A percentile compares a stretch with the other conserved stretches of the same genome.
These are phyloP conservation scores for Pangasius krempfi DNA, from an alignment of 2,797 vertebrate species.

Conservation along the genomic window DNA sequence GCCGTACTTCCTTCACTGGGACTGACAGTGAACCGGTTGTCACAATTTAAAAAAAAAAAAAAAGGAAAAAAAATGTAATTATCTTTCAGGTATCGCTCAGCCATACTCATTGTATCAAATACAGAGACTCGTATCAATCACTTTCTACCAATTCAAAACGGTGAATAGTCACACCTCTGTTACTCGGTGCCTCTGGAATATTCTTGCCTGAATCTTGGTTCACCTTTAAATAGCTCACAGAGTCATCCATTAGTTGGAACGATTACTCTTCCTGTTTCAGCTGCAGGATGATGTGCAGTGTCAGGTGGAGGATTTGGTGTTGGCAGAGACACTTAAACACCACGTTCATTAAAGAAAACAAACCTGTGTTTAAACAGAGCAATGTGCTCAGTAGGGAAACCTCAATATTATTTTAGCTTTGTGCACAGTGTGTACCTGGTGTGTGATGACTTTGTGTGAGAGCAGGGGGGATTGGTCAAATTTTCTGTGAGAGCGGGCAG, in stretches of 20 bases:
- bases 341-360: not conserved
- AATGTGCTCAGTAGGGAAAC: not conserved
- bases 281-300: conserved; percentile 8
- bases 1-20: not conserved
- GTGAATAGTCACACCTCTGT: not conserved
- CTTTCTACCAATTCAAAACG: too few relatives aligned
- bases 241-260: conserved; percentile 3
- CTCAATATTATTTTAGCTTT: not conserved
- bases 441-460: not conserved
- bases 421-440: not conserved
- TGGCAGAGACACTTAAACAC: not conserved
- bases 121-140: too few relatives aligned
- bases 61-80: not conserved
- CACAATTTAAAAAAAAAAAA: not conserved
- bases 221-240: not conserved
- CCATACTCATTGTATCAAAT: not conserved
- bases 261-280: not conserved
- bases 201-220: not conserved
- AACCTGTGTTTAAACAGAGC: not conserved
- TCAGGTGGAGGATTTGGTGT: conserved; percentile 1
- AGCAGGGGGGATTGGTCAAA: not conserved
- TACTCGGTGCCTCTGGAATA: not conserved
- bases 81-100: not conserved
- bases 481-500: not conserved
- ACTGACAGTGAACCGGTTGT: not conserved